phyloP scores from a whole-genome alignment of 2,797 vertebrate species.

The Phalanger gymnotis region DNA sequence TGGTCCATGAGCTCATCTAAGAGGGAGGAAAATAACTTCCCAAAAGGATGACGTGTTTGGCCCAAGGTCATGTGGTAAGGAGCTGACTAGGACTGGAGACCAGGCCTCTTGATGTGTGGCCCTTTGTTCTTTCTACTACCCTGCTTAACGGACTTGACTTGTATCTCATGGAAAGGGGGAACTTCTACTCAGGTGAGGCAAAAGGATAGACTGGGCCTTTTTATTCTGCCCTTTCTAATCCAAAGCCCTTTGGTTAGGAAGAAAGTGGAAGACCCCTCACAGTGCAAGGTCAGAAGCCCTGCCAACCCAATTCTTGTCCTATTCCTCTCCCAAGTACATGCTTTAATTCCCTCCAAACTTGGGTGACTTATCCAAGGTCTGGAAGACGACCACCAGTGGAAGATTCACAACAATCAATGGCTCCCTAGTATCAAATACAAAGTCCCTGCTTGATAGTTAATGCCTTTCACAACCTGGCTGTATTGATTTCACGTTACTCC shows the following conservation, averaged over 20 bases:
- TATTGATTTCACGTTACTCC: background rate
- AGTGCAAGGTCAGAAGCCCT: background rate
- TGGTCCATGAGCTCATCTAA: background rate
- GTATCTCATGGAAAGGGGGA: background rate
- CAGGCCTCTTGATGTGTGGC: background rate
- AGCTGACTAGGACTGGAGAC: background rate
- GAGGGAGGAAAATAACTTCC: background rate
- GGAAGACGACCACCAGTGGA: background rate
- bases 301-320: background rate
- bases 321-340: background rate
- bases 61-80: background rate
- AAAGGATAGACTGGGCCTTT: background rate
- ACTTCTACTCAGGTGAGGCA: background rate
- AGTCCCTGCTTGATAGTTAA: background rate
- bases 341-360: background rate
- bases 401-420: background rate
- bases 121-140: background rate
- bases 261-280: background rate
- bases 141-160: background rate
- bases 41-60: background rate
- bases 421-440: background rate
- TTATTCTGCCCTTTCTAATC: conserved; percentile 9
- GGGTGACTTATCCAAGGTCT: background rate
- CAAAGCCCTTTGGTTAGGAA: background rate
- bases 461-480: background rate